These are phyloP conservation scores for Chroicocephalus ridibundus DNA, from an alignment of 2,113 vertebrate genomes.

Conservation along the genomic window DNA sequence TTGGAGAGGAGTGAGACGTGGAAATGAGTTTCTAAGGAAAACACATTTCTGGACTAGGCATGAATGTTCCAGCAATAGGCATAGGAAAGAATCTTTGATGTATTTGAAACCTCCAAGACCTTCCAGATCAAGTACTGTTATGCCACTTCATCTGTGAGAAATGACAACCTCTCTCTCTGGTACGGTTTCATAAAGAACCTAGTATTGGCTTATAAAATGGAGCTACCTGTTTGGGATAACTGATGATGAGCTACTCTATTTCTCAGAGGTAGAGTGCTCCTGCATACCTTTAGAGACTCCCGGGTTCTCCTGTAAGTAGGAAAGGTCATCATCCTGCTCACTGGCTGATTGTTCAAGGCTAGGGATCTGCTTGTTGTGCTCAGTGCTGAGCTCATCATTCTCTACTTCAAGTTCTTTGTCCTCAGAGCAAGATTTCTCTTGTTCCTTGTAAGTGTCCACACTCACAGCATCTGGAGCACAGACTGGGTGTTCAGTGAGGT, in stretches of 20 bases:
- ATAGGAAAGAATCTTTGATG: neutral
- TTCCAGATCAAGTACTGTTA: neutral
- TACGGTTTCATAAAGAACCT: neutral
- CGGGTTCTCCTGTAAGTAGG: slow-evolving; percentile 12
- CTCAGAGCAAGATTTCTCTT: neutral
- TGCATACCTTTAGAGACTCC: slow-evolving; percentile 61
- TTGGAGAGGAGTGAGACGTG: neutral
- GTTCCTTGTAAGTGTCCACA: neutral
- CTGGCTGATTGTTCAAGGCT: neutral
- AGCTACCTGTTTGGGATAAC: neutral
- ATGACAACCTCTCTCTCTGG: neutral
- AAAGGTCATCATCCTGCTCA: slow-evolving; percentile 15
- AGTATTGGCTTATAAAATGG: neutral
- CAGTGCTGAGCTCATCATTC: neutral
- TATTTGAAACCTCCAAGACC: neutral
- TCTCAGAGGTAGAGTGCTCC: neutral
- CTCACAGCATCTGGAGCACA: neutral
- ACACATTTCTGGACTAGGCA: neutral
- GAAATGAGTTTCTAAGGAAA: neutral
- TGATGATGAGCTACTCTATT: neutral
- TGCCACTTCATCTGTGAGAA: neutral
- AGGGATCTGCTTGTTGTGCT: neutral
- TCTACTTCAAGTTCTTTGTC: neutral
- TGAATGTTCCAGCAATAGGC: neutral
- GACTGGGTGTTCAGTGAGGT: neutral